A percentile compares a stretch with the other conserved stretches of the same genome.
These are phyloP conservation scores for Momotus momota DNA, from an alignment of 2,797 vertebrate species.

Conservation along the genomic window DNA sequence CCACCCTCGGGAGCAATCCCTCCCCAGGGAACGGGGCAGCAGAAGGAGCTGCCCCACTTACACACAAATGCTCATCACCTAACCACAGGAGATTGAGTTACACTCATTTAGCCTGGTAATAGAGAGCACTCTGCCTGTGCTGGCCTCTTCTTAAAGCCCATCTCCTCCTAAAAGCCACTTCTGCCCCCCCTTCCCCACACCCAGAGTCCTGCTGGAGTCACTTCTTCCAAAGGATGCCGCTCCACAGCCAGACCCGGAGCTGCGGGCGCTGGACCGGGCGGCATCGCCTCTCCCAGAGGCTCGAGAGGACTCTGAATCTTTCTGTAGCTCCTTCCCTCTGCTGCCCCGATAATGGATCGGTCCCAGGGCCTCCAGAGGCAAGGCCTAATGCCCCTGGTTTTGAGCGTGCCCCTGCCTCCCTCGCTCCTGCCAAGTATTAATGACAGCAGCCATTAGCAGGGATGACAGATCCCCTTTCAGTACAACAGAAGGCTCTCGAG, in stretches of 20 bases:
- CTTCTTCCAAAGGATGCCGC: not conserved
- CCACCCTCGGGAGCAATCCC: not conserved
- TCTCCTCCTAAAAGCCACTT: not conserved
- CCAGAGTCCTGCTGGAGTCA: not conserved
- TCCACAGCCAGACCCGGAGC: not conserved
- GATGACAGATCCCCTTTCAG: conserved; percentile 34
- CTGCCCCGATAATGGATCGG: not conserved
- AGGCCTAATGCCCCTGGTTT: not conserved
- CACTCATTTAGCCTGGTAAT: not conserved
- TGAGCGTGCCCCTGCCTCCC: not conserved
- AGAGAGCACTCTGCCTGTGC: not conserved
- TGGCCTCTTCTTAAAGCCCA: not conserved
- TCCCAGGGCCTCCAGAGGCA: not conserved
- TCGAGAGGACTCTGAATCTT: not conserved
- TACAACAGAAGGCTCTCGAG: conserved; percentile 18
- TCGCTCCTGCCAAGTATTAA: not conserved
- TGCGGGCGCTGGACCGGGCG: not conserved
- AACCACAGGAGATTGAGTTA: not conserved
- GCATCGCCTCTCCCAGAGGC: not conserved
- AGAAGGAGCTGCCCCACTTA: not conserved
- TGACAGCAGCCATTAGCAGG: conserved; percentile 48
- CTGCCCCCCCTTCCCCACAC: not conserved
- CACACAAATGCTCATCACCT: not conserved
- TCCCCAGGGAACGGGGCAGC: not conserved
- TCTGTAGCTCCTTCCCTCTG: not conserved